phyloP scores from a whole-genome alignment of 2,888 invertebrate genomes.

The Leucania comma region DNA sequence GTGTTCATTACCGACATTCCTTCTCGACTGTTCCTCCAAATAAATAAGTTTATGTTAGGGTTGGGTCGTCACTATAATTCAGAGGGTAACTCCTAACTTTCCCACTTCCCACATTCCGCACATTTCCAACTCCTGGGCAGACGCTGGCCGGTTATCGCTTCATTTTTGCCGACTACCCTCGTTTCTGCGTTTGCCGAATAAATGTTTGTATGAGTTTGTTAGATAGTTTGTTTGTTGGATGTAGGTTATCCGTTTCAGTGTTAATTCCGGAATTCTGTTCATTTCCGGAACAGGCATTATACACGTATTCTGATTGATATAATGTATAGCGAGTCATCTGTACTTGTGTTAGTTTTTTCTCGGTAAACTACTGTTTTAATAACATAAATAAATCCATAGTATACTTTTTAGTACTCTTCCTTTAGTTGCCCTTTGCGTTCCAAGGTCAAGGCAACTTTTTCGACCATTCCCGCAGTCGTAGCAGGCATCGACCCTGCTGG shows the following conservation, averaged over 20 bases:
- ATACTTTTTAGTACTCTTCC: too few species aligned
- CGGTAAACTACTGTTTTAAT: not conserved
- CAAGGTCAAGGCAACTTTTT: too few species aligned
- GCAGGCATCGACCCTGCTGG: too few species aligned
- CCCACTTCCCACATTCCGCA: conserved; percentile 36
- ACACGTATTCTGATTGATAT: not conserved
- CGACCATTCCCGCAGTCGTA: too few species aligned
- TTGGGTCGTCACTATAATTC: conserved; percentile 50
- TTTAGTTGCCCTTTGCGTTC: too few species aligned
- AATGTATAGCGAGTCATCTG: not conserved
- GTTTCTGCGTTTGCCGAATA: conserved; percentile 19
- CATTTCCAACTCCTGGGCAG: conserved; percentile 18
- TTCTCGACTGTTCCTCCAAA: conserved; percentile 8
- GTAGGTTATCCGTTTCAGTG: conserved; percentile 14
- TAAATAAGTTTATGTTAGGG: conserved; percentile 46
- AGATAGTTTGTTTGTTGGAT: conserved; percentile 36
- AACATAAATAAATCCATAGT: not conserved
- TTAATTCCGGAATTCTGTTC: conserved; percentile 12
- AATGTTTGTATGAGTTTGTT: conserved; percentile 51
- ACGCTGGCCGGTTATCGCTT: conserved; percentile 36
- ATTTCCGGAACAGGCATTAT: conserved; percentile 1
- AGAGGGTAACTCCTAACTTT: conserved; percentile 43
- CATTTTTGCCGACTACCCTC: conserved; percentile 51
- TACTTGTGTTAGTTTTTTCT: not conserved
- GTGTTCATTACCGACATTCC: conserved; percentile 43